Percentiles rank a stretch among this genome's conserved stretches.
Conservation (phyloP, 2,113 vertebrate genomes). For the human region GRCh38 chr2:3610501-3611000, state of each 20-base stretch:
- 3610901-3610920: background rate
- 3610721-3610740: background rate
- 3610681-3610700: background rate
- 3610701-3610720: accelerated
- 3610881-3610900: background rate
- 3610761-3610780: background rate
- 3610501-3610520: background rate
- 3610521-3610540: background rate
- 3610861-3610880: background rate
- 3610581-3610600: too few relatives aligned
- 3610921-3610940: background rate
- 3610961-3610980: background rate
- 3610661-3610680: accelerated
- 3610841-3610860: background rate
- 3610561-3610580: background rate
- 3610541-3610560: background rate
- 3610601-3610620: background rate
- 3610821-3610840: background rate
- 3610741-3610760: background rate
- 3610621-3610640: accelerated
- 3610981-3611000: accelerated
- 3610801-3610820: background rate
- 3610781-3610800: background rate
- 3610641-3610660: accelerated
- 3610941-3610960: background rate